Percentiles rank a stretch among this genome's conserved stretches.
Evolutionary conservation across 1,140 invertebrate genomes (phyloP).

Genomic region (Galleria mellonella): DNA sequence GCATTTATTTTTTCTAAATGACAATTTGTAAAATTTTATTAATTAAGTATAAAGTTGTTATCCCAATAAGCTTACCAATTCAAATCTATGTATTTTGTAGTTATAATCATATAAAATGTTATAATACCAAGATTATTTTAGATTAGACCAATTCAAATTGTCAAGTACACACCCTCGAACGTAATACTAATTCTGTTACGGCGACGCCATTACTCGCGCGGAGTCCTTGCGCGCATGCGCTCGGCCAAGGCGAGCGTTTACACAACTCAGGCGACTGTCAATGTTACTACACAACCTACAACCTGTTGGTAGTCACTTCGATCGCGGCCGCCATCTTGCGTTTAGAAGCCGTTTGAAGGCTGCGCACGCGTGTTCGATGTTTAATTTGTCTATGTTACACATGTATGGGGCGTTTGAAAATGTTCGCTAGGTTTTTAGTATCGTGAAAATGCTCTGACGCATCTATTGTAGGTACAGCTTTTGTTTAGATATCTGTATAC

Average conservation of each 20-base stretch:
- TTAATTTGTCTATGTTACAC: slow-evolving; percentile 8
- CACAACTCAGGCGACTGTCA: slow-evolving; percentile 53
- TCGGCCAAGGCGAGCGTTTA: slow-evolving; percentile 53
- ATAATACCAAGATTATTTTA: too few species aligned
- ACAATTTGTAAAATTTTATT: too few species aligned
- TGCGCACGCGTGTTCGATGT: slow-evolving; percentile 11
- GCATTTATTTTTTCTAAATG: too few species aligned
- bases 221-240: slow-evolving; percentile 55
- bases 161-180: slow-evolving; percentile 34
- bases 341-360: slow-evolving; percentile 37
- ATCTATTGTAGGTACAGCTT: too few species aligned
- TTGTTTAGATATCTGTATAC: too few species aligned
- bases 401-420: too few species aligned
- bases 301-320: slow-evolving; percentile 13
- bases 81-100: too few species aligned
- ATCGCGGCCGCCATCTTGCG: slow-evolving; percentile 41
- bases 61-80: too few species aligned
- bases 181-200: slow-evolving; percentile 15
- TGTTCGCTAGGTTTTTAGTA: too few species aligned
- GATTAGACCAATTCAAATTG: slow-evolving; percentile 27
- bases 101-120: too few species aligned
- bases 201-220: slow-evolving; percentile 15
- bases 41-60: too few species aligned
- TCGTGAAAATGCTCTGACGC: too few species aligned
- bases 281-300: slow-evolving; percentile 56